phyloP scores from a whole-genome alignment of 2,888 invertebrate species.

The Folsomia candida region DNA sequence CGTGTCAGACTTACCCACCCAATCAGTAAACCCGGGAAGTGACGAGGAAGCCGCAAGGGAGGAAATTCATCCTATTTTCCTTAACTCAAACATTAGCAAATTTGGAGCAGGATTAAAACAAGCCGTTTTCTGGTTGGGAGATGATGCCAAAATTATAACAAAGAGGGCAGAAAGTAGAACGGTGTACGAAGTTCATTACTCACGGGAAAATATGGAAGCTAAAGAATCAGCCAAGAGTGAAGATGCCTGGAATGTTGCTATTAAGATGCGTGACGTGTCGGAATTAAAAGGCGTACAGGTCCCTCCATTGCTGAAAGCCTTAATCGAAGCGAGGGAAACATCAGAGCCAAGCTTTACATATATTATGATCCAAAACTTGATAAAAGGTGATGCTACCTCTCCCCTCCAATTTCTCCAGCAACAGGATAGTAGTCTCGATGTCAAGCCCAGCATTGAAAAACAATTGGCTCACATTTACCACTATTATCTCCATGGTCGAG shows the following conservation, averaged over 20 bases:
- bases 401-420: not conserved
- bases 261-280: not conserved
- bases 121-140: not conserved
- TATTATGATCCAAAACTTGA: not conserved
- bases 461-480: not conserved
- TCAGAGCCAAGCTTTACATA: not conserved
- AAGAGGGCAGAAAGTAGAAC: not conserved
- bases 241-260: not conserved
- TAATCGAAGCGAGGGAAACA: not conserved
- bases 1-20: not conserved
- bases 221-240: not conserved
- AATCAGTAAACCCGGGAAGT: not conserved
- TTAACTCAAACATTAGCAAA: not conserved
- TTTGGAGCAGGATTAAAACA: constrained; percentile 1
- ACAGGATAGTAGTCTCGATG: not conserved
- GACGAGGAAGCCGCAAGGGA: not conserved
- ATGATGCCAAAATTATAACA: not conserved
- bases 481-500: constrained; percentile 2
- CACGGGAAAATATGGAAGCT: not conserved
- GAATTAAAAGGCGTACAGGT: not conserved
- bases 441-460: not conserved
- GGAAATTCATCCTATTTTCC: not conserved
- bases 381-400: not conserved
- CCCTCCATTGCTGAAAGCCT: not conserved
- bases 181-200: not conserved